phyloP scores from a whole-genome alignment of 2,113 vertebrate species.

The Tachysurus fulvidraco region DNA sequence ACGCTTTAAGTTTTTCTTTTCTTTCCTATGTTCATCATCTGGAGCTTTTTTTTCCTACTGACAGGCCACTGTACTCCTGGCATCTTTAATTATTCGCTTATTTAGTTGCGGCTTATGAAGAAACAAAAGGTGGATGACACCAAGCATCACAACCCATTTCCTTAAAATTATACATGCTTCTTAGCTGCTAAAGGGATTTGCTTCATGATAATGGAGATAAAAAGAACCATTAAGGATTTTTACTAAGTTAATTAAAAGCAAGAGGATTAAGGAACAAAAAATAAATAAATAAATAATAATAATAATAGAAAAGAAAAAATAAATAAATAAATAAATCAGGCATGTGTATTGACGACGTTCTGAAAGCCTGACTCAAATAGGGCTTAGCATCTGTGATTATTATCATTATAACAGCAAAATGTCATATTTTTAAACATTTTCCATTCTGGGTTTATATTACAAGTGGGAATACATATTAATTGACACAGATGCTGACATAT shows the following conservation, averaged over 20 bases:
- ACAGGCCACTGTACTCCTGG: conserved; percentile 42
- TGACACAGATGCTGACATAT: not conserved
- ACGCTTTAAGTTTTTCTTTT: conserved; percentile 3
- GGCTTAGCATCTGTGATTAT: conserved; percentile 57
- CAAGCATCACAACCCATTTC: conserved; percentile 65
- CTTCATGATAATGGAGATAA: conserved; percentile 72
- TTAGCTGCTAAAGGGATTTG: conserved; percentile 73
- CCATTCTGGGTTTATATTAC: not conserved
- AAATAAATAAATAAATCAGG: no score
- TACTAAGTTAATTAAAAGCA: conserved; percentile 77
- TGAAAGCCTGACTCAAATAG: conserved; percentile 62
- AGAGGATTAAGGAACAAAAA: conserved; percentile 69
- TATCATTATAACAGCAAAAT: conserved; percentile 44
- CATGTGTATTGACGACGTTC: conserved; percentile 60
- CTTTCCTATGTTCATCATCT: conserved; percentile 13
- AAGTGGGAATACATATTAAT: not conserved
- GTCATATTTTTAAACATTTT: not conserved
- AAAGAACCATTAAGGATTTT: conserved; percentile 72
- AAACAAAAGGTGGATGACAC: conserved; percentile 63
- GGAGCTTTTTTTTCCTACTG: conserved; percentile 23
- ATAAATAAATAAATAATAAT: conserved; percentile 60
- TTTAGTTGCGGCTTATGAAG: conserved; percentile 61
- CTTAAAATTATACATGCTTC: conserved; percentile 69
- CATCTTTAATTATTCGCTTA: conserved; percentile 56
- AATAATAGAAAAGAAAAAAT: not conserved